These are phyloP conservation scores for Laothoe populi DNA, from an alignment of 2,888 invertebrate genomes.

Conservation along the genomic window DNA sequence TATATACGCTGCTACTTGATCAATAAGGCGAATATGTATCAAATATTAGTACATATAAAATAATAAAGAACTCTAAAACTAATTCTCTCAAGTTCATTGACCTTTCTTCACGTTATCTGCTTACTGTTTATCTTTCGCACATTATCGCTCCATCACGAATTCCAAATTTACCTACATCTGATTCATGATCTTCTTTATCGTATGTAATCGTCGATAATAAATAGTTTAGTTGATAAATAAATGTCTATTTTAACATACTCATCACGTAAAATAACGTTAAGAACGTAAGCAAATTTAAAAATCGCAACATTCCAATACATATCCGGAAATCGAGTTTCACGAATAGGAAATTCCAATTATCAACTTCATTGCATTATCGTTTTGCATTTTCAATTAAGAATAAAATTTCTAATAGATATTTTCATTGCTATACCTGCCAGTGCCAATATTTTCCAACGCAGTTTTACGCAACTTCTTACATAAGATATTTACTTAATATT, in stretches of 20 bases:
- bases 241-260: not conserved
- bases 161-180: not conserved
- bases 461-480: too few species aligned
- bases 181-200: not conserved
- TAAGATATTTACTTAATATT: not conserved
- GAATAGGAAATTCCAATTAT: not conserved
- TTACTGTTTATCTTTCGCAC: not conserved
- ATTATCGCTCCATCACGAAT: constrained; percentile 7
- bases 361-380: not conserved
- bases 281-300: not conserved
- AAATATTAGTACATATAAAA: not conserved
- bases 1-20: too few species aligned
- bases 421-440: too few species aligned
- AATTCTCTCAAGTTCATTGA: not conserved
- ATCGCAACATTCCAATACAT: not conserved
- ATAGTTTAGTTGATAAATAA: not conserved
- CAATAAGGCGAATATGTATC: too few species aligned
- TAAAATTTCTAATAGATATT: too few species aligned
- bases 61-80: not conserved
- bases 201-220: not conserved
- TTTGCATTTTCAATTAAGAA: too few species aligned
- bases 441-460: too few species aligned
- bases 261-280: not conserved
- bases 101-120: not conserved
- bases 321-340: not conserved